A percentile compares a stretch with the other conserved stretches of the same genome.
phyloP scores from a whole-genome alignment of 2,797 vertebrate species.

The Esox lucius region DNA sequence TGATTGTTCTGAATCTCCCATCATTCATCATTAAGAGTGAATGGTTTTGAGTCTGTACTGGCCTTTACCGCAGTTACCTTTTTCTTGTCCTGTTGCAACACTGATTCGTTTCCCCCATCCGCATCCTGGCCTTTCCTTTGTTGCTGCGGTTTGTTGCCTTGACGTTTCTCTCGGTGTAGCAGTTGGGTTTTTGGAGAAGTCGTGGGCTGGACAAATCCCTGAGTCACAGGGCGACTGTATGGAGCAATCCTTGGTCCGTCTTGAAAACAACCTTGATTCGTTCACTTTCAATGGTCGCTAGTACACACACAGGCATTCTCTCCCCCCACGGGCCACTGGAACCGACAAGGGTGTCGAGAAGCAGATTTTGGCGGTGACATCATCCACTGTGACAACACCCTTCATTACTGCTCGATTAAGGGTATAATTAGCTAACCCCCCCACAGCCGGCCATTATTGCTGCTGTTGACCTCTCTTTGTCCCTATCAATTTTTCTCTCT shows the following conservation, averaged over 20 bases:
- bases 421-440: conserved; percentile 48
- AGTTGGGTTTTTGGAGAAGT: conserved; percentile 76
- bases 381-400: conserved; percentile 38
- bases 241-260: conserved; percentile 58
- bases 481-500: conserved; percentile 1
- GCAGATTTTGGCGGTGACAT: conserved; percentile 43
- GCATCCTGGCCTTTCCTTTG: conserved; percentile 49
- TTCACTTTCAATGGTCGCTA: conserved; percentile 20
- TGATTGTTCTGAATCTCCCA: not conserved
- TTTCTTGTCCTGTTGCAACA: conserved; percentile 64
- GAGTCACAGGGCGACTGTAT: conserved; percentile 64
- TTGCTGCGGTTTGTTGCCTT: conserved; percentile 52
- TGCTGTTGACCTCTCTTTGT: conserved; percentile 9
- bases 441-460: conserved; percentile 20
- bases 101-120: conserved; percentile 53
- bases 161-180: conserved; percentile 36
- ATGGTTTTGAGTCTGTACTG: not conserved
- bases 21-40: not conserved
- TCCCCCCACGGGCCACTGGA: conserved; percentile 21
- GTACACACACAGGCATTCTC: conserved; percentile 5
- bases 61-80: conserved; percentile 32
- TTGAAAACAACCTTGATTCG: conserved; percentile 55
- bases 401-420: conserved; percentile 43
- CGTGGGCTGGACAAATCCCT: conserved; percentile 62
- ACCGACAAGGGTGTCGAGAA: conserved; percentile 41